Evolutionary conservation across 2,797 vertebrate species (phyloP).

Genomic region (Scolopax bukidnonensis): DNA sequence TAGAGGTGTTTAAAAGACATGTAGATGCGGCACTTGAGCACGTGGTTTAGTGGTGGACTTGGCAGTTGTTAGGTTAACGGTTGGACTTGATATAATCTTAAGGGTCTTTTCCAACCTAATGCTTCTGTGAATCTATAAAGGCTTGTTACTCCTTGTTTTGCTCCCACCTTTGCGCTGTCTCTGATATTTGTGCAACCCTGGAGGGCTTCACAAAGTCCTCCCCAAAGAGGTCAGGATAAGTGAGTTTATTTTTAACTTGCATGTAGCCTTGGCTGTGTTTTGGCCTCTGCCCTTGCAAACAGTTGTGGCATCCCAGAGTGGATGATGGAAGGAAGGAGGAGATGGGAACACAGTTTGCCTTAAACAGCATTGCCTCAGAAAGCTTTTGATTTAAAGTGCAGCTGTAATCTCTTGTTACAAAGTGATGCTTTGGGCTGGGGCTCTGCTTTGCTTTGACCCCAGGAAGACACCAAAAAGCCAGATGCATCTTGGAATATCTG

Average conservation of each 20-base stretch:
- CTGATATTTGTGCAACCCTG: neutral
- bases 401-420: neutral
- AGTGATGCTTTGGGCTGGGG: neutral
- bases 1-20: neutral
- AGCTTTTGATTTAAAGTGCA: neutral
- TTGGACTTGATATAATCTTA: neutral
- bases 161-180: neutral
- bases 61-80: neutral
- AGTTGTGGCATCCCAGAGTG: neutral
- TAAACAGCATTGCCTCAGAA: neutral
- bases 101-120: neutral
- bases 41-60: neutral
- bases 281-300: neutral
- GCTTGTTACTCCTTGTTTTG: neutral
- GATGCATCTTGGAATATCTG: neutral
- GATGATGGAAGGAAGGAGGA: neutral
- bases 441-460: neutral
- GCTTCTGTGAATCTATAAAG: neutral
- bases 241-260: slow-evolving; percentile 14
- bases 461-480: neutral
- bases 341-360: neutral
- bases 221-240: too few species aligned
- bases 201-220: neutral
- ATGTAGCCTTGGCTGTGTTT: neutral
- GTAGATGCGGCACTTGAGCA: neutral